Evolutionary conservation across 2,113 vertebrate genomes (phyloP).

Genomic region (Neodon shergylaensis): DNA sequence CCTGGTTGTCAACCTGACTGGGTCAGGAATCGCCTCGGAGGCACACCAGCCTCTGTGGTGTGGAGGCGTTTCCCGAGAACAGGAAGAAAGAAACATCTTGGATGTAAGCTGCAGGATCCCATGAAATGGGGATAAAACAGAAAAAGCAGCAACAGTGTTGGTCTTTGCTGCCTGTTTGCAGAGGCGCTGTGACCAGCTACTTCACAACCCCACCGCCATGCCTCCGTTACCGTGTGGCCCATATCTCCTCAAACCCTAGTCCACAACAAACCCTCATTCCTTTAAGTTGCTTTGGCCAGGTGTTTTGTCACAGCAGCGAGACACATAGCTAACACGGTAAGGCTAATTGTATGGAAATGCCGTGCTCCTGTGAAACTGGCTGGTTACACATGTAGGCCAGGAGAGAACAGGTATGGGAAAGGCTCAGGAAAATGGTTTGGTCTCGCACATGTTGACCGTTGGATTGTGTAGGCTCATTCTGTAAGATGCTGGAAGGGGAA

Average conservation of each 20-base stretch:
- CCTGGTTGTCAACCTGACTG: background rate
- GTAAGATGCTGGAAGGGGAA: background rate
- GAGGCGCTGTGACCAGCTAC: too few species aligned
- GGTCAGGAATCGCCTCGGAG: background rate
- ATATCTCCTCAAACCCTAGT: background rate
- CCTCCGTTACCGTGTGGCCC: background rate
- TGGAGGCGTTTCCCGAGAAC: background rate
- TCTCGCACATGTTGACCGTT: background rate
- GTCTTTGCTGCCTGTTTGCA: background rate
- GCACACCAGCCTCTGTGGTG: background rate
- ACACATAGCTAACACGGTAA: background rate
- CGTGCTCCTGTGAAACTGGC: background rate
- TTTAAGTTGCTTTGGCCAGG: background rate
- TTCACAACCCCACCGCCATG: background rate
- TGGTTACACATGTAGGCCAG: background rate
- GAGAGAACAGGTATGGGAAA: background rate
- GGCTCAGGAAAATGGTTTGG: background rate
- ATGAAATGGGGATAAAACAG: background rate
- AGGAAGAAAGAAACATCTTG: background rate
- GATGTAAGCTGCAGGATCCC: too few species aligned
- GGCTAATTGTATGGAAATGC: background rate
- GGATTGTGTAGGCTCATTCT: background rate
- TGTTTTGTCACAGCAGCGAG: background rate
- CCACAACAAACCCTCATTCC: background rate
- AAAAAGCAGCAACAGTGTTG: background rate